These are phyloP conservation scores for Rotaria magnacalcarata DNA, from an alignment of 2,888 invertebrate species.

Conservation along the genomic window DNA sequence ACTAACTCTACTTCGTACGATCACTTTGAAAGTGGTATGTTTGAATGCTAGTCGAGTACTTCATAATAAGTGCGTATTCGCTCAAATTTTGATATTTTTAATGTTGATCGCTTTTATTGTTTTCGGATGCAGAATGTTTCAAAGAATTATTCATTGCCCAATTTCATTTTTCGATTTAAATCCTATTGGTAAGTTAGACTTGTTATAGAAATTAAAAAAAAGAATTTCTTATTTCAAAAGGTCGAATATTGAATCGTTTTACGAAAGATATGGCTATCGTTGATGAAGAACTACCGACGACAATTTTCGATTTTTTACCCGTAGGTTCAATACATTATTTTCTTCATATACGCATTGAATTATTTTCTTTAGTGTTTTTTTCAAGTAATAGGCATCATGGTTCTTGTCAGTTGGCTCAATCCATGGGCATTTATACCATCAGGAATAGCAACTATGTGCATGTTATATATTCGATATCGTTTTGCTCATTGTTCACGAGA, in stretches of 20 bases:
- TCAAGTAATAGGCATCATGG: background rate
- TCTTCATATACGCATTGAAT: no score
- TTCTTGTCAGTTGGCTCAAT: background rate
- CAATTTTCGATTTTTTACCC: background rate
- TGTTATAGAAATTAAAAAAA: no score
- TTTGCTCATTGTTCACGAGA: background rate
- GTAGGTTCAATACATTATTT: background rate
- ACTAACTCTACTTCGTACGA: background rate
- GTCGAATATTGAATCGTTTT: background rate
- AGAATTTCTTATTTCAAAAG: background rate
- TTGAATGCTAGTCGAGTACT: background rate
- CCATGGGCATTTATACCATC: background rate
- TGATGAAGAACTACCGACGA: background rate
- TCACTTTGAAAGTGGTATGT: background rate
- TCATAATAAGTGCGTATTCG: background rate
- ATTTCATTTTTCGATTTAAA: background rate
- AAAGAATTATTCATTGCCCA: background rate
- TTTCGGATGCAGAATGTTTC: background rate
- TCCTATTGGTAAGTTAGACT: background rate
- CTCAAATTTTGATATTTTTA: no score
- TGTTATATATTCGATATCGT: conserved; percentile 41
- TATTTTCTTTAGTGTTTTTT: background rate
- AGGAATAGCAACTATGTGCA: background rate
- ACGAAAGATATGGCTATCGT: background rate
- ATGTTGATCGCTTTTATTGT: no score